A percentile compares a stretch with the other conserved stretches of the same genome.
Evolutionary conservation across 2,113 vertebrate species (phyloP).

Genomic region (Vulpes ferrilata): DNA sequence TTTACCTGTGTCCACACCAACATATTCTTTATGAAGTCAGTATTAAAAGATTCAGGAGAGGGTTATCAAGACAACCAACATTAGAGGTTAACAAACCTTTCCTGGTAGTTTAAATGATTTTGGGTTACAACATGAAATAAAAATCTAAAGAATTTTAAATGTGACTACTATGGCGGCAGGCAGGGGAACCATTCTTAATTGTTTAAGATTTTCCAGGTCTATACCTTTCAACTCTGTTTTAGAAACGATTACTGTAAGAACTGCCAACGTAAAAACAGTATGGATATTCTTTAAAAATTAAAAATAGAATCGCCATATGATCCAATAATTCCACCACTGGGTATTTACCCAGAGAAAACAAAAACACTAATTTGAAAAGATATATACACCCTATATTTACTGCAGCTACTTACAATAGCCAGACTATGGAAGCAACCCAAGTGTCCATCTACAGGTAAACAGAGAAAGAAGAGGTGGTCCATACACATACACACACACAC

Average conservation of each 20-base stretch:
- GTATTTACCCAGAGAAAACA: not conserved
- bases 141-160: conserved; percentile 20
- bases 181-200: not conserved
- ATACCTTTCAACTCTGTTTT: conserved; percentile 18
- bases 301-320: not conserved
- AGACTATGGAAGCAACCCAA: not conserved
- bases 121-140: not conserved
- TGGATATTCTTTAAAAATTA: not conserved
- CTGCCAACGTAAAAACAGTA: not conserved
- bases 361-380: not conserved
- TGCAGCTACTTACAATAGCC: not conserved
- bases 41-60: not conserved
- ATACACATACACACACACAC: too few relatives aligned
- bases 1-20: not conserved
- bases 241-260: conserved; percentile 47
- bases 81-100: conserved; percentile 12
- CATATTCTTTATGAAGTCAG: not conserved
- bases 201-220: conserved; percentile 25
- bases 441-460: not conserved
- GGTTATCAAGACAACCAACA: not conserved
- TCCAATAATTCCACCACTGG: not conserved
- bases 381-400: not conserved
- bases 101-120: not conserved
- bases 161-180: not conserved
- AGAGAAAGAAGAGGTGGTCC: not conserved